Percentiles rank a stretch among this genome's conserved stretches.
phyloP scores from a whole-genome alignment of 92 coral and sea anemone species.

The Porites rus region DNA sequence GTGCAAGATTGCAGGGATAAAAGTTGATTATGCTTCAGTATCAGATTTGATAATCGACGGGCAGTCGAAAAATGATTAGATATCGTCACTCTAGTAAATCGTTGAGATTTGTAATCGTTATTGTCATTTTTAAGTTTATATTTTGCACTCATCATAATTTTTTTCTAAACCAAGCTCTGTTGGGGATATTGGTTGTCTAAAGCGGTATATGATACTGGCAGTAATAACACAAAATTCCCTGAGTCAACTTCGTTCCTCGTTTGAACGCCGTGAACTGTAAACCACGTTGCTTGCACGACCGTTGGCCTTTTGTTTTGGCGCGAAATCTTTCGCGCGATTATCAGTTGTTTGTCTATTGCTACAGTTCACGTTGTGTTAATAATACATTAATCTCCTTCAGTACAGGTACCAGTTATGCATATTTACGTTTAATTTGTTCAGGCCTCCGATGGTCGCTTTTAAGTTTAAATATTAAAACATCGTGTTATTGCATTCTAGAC shows the following conservation, averaged over 20 bases:
- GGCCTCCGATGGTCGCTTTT: background rate
- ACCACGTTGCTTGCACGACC: slow-evolving; percentile 21
- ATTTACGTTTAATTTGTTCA: background rate
- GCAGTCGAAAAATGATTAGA: no score
- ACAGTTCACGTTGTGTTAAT: slow-evolving; percentile 44
- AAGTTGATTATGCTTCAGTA: no score
- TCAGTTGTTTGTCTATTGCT: background rate
- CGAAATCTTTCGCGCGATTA: background rate
- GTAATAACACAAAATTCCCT: no score
- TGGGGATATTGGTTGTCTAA: background rate
- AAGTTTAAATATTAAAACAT: slow-evolving; percentile 36
- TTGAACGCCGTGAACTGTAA: background rate
- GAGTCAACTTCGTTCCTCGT: no score
- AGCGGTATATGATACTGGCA: no score
- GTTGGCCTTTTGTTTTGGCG: background rate
- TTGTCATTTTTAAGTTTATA: no score
- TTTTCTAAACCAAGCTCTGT: no score
- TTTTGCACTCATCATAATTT: no score
- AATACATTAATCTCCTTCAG: background rate
- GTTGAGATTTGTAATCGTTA: no score
- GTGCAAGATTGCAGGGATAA: no score
- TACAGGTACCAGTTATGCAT: slow-evolving; percentile 43
- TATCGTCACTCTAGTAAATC: no score
- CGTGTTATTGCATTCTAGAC: background rate
- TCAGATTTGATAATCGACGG: no score